Conservation (phyloP, 2,797 vertebrate genomes). For the Phataginus tetradactyla region DNA sequence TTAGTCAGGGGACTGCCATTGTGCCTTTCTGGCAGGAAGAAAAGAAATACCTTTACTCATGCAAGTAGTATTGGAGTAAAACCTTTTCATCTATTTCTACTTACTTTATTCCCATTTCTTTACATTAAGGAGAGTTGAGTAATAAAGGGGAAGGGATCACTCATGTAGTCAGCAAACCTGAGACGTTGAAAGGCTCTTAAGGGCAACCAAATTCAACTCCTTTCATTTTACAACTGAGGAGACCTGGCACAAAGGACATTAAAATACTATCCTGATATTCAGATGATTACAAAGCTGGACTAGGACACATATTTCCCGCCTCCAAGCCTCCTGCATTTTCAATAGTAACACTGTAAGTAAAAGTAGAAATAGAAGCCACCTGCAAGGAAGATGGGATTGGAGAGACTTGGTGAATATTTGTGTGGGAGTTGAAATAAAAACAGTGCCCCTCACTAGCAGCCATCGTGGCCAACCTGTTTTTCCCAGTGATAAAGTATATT, state of each 20-base stretch:
- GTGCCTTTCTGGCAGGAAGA: not conserved
- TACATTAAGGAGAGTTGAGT: not conserved
- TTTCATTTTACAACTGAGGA: not conserved
- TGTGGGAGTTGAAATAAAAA: not conserved
- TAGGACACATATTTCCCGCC: not conserved
- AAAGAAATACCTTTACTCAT: not conserved
- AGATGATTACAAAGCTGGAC: not conserved
- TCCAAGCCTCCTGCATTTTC: not conserved
- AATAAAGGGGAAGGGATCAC: not conserved
- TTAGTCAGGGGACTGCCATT: conserved; percentile 43
- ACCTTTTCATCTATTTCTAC: not conserved
- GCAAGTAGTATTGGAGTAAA: not conserved
- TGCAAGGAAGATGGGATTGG: not conserved
- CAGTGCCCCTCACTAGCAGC: not conserved
- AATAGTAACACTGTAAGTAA: not conserved
- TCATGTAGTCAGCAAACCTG: not conserved
- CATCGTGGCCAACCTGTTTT: not conserved
- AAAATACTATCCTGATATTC: not conserved
- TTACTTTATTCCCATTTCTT: not conserved
- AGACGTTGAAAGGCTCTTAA: not conserved
- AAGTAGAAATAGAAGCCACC: not conserved
- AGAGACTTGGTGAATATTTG: not conserved
- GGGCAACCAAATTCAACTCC: not conserved
- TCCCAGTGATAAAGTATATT: not conserved
- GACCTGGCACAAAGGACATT: not conserved